Conservation (phyloP, 2,888 invertebrate species). For the Tethea ocularis region DNA sequence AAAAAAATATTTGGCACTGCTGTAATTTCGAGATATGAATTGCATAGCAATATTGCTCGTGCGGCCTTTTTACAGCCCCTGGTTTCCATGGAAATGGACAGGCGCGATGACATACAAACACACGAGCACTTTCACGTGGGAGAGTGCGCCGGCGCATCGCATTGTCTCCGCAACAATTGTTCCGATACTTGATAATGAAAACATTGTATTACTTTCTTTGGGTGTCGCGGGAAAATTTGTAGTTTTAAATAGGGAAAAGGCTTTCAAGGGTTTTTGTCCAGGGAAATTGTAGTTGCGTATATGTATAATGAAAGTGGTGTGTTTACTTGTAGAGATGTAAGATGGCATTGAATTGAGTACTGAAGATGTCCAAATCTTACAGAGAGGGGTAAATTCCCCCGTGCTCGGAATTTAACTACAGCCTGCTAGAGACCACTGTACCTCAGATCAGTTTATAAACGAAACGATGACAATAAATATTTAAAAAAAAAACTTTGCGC, state of each 20-base stretch:
- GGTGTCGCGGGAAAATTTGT: constrained; percentile 45
- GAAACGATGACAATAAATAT: too few relatives aligned
- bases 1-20: too few relatives aligned
- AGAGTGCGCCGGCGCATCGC: constrained; percentile 30
- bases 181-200: constrained; percentile 40
- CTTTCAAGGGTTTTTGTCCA: not conserved
- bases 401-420: too few relatives aligned
- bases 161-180: constrained; percentile 48
- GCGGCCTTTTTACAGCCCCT: too few relatives aligned
- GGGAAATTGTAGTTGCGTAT: not conserved
- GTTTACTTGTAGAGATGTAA: not conserved
- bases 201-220: constrained; percentile 52
- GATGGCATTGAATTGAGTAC: too few relatives aligned
- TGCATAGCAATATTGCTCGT: too few relatives aligned
- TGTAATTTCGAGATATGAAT: too few relatives aligned
- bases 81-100: constrained; percentile 31
- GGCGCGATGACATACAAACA: constrained; percentile 41
- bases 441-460: too few relatives aligned
- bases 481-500: too few relatives aligned
- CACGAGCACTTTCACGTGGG: constrained; percentile 64
- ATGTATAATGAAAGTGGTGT: not conserved
- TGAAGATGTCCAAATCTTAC: too few relatives aligned
- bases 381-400: too few relatives aligned
- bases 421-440: too few relatives aligned
- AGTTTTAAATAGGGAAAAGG: constrained; percentile 2